Base-by-base conservation (phyloP, 2,888 invertebrate species). In the Xestia sexstrigata region DNA sequence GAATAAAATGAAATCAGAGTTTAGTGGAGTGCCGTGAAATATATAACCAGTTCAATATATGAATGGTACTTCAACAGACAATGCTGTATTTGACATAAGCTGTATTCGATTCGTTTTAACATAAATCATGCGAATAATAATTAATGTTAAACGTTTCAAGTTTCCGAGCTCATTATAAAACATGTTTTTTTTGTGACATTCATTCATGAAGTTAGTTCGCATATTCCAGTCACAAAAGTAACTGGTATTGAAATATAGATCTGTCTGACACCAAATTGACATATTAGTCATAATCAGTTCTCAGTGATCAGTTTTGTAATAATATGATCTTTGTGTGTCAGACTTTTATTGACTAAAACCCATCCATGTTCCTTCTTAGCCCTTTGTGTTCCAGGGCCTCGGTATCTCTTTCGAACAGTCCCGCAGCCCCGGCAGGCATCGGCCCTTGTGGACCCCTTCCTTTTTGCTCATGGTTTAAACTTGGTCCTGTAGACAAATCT, bases 1-100 rank as follows among this genome's bases (percentile, higher is more conserved):
- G 2, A 90, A 66, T 49, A 0, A 90, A 94, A 92, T 92, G 85
- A 89, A 92, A 91, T 91, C 90, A 89, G 72, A 76, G 76, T 77
- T 70, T 79, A 82, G 82, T 80, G 85, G 82, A 86, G 84, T 82
- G 39, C 82, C 83, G 83, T 89, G 82, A 91, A 80, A 58, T 80
- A 58, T 80, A 39, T 81, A 78, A 58, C 26, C 66, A 72, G 66
- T 72, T 52, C 42, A 76, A 75, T 83, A 8, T 65, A 75, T 79
- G 81, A 20, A 47, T 30, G 11, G 73, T 82, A 82, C 83, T 87
- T 76, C 23, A 73, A 62, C 39, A 70, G 76, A 63, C 52, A 76
- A 70, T 72, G 26, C 11, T 47, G 39, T 35, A 55, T 35, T 58
- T 23, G 26, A 67, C 11, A 42, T 9, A 42, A 42, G 42, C 42